These are phyloP conservation scores for Verasper variegatus DNA, from an alignment of 2,113 vertebrate species.

Conservation along the genomic window DNA sequence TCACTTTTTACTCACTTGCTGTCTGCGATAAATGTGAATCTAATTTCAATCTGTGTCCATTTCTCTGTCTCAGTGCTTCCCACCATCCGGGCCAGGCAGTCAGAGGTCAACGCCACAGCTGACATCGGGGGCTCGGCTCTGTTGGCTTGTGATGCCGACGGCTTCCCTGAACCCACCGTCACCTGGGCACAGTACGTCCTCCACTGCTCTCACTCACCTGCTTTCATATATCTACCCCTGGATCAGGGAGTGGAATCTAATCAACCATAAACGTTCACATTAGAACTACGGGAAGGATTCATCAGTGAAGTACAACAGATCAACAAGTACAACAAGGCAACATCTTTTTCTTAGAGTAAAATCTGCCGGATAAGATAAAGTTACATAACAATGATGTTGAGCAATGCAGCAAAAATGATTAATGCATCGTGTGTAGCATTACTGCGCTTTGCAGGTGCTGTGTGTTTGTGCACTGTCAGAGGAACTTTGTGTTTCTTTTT, in stretches of 20 bases:
- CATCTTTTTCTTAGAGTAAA: neutral
- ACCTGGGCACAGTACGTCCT: conserved; percentile 92
- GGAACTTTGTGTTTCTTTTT: neutral
- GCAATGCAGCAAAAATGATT: neutral
- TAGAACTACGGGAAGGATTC: neutral
- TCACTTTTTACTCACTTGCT: too few species aligned
- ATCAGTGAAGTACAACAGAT: neutral
- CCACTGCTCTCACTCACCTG: too few species aligned
- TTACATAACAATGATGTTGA: neutral
- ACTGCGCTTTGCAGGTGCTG: neutral
- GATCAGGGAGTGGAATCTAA: too few species aligned
- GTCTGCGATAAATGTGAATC: too few species aligned
- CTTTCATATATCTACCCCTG: too few species aligned
- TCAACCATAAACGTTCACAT: too few species aligned
- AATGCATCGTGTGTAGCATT: neutral
- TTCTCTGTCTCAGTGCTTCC: conserved; percentile 87
- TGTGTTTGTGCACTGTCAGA: neutral
- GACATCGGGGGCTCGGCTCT: conserved; percentile 87
- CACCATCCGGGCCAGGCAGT: conserved; percentile 89
- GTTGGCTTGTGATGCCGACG: conserved; percentile 93
- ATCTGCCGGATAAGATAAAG: neutral
- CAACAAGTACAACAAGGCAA: neutral
- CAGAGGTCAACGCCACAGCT: conserved; percentile 92
- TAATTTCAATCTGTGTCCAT: neutral
- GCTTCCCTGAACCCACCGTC: conserved; percentile 93